These are phyloP conservation scores for Trypoxylon attenuatum DNA, from an alignment of 2,888 invertebrate species.

Conservation along the genomic window DNA sequence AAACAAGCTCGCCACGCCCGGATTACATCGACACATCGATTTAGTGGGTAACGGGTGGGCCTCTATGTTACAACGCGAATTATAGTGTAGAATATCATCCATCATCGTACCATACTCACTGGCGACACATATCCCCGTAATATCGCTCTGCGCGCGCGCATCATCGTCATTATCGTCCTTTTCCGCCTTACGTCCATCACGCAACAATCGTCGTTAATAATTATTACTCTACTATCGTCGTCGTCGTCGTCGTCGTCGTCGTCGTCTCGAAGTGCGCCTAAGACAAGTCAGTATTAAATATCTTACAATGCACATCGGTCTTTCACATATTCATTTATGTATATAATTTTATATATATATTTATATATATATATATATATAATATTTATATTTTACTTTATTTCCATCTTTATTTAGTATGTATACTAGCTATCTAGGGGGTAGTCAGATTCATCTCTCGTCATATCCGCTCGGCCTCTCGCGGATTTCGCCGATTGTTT, in stretches of 20 bases:
- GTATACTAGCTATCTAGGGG: constrained; percentile 68
- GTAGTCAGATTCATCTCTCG: constrained; percentile 68
- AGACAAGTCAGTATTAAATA: constrained; percentile 70
- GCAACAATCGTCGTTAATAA: constrained; percentile 51
- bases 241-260: no score
- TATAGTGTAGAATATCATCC: constrained; percentile 61
- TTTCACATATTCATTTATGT: constrained; percentile 66
- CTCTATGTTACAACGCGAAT: constrained; percentile 70
- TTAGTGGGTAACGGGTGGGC: constrained; percentile 68
- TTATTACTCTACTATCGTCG: no score
- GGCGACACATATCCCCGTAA: constrained; percentile 9
- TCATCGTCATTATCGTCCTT: constrained; percentile 40
- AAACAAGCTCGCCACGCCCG: constrained; percentile 66
- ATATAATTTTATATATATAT: constrained; percentile 54
- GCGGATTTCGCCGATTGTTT: constrained; percentile 25
- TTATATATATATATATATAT: constrained; percentile 60
- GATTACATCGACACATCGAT: constrained; percentile 71
- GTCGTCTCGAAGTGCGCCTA: constrained; percentile 61
- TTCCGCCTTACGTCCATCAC: constrained; percentile 20
- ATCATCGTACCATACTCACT: constrained; percentile 15
- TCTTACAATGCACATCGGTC: constrained; percentile 72
- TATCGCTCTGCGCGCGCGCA: constrained; percentile 20
- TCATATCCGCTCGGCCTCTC: constrained; percentile 50
- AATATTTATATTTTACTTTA: constrained; percentile 62
- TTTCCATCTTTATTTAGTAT: constrained; percentile 59